Evolutionary conservation across 2,888 invertebrate species (phyloP), one percentile per base, ranked within the genome.

Genomic region (Thera britannica): DNA sequence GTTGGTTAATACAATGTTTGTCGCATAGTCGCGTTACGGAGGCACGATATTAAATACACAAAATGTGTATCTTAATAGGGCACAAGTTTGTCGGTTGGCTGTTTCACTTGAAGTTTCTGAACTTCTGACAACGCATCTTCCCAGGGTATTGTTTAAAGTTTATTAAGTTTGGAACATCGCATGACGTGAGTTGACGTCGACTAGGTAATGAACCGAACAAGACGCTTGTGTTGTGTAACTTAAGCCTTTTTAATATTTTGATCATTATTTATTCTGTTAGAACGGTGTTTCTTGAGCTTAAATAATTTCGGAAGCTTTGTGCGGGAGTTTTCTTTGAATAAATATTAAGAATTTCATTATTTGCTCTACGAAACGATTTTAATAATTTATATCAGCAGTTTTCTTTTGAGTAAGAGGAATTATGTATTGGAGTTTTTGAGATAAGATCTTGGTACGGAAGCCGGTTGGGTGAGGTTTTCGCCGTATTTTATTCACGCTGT

Each of bases 71-170:
- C 81, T 85, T 90, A 90, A 90, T 89, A 88, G 87, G 86, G 80
- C 78, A 80, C 79, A 88, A 87, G 84, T 88, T 86, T 76, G 80
- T 72, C 80, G 79, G 86, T 84, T 85, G 83, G 81, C 82, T 86
- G 88, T 88, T 90, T 85, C 86, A 85, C 85, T 84, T 83, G 74
- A 81, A 87, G 86, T 87, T 89, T 80, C 82, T 78, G 79, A 89
- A 91, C 82, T 90, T 91, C 89, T 90, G 92, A 91, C 90, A 90
- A 89, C 90, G 87, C 87, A 89, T 91, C 89, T 89, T 87, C 87
- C 23, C 79, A 79, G 82, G 81, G 86, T 88, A 89, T 90, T 92
- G 90, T 92, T 90, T 89, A 88, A 91, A 92, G 89, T 92, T 92
- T 89, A 90, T 89, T 88, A 90, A 91, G 90, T 92, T 90, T 83